Conservation (phyloP, 2,888 invertebrate genomes). For the Taphrorychus bicolor region DNA sequence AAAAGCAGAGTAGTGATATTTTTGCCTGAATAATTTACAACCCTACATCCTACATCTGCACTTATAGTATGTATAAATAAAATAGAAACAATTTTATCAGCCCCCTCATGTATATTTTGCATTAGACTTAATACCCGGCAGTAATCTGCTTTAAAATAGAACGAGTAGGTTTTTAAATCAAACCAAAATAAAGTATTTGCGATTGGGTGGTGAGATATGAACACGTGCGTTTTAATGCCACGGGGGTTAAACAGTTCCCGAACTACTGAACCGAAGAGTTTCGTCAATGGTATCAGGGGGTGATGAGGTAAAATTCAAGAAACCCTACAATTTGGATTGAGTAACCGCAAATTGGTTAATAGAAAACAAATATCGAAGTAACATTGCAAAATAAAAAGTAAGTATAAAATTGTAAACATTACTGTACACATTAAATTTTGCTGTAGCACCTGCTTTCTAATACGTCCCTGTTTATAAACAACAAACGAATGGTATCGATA, state of each 20-base stretch:
- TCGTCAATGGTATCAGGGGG: background rate
- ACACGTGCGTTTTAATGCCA: constrained; percentile 41
- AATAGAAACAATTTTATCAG: background rate
- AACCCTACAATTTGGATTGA: background rate
- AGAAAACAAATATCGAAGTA: too few relatives aligned
- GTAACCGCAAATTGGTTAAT: background rate
- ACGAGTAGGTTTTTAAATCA: constrained; percentile 40
- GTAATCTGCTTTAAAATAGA: constrained; percentile 36
- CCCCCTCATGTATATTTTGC: constrained; percentile 12
- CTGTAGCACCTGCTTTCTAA: too few relatives aligned
- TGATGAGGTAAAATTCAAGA: background rate
- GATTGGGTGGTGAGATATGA: constrained; percentile 45
- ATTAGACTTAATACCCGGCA: constrained; percentile 31
- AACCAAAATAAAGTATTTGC: constrained; percentile 44
- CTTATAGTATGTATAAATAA: too few relatives aligned
- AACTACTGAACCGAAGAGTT: constrained; percentile 24
- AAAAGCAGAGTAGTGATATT: too few relatives aligned
- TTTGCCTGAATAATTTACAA: too few relatives aligned
- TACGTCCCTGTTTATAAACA: background rate
- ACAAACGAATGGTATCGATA: background rate
- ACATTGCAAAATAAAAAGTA: too few relatives aligned
- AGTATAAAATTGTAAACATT: too few relatives aligned
- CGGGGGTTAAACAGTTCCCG: constrained; percentile 31
- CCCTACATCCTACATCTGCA: too few relatives aligned
- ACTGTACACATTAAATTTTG: too few relatives aligned